These are phyloP conservation scores for Atta colombica DNA, from an alignment of 1,140 invertebrate genomes.

Conservation along the genomic window DNA sequence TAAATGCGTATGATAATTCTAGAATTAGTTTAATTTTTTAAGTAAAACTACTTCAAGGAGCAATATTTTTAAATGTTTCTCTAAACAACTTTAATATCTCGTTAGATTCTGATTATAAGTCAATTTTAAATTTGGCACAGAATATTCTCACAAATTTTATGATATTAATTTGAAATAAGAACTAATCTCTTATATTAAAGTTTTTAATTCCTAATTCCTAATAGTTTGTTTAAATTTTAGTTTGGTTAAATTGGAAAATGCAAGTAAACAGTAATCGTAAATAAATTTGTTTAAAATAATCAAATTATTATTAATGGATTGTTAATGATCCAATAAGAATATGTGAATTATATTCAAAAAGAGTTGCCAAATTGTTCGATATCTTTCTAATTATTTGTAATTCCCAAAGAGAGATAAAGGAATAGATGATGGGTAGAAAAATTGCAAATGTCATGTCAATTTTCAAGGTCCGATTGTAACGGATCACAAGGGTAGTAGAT, in stretches of 20 bases:
- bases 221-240: constrained; percentile 4
- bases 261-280: background rate
- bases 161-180: background rate
- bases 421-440: constrained; percentile 8
- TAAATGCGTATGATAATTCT: background rate
- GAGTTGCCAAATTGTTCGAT: background rate
- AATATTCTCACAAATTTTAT: background rate
- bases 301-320: background rate
- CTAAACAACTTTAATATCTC: background rate
- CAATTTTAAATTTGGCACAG: background rate
- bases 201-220: background rate
- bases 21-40: background rate
- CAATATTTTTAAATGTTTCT: background rate
- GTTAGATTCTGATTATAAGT: background rate
- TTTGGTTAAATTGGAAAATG: background rate
- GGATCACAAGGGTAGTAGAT: constrained; percentile 13
- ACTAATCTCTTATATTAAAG: background rate
- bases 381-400: background rate
- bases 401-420: background rate
- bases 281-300: background rate
- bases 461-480: background rate
- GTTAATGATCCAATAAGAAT: background rate
- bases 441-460: constrained; percentile 1
- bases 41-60: background rate
- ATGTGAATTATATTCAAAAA: background rate